Percentiles rank a stretch among this genome's conserved stretches.
phyloP scores from a whole-genome alignment of 2,113 vertebrate genomes.

The Ptilorrhoa leucosticta region DNA sequence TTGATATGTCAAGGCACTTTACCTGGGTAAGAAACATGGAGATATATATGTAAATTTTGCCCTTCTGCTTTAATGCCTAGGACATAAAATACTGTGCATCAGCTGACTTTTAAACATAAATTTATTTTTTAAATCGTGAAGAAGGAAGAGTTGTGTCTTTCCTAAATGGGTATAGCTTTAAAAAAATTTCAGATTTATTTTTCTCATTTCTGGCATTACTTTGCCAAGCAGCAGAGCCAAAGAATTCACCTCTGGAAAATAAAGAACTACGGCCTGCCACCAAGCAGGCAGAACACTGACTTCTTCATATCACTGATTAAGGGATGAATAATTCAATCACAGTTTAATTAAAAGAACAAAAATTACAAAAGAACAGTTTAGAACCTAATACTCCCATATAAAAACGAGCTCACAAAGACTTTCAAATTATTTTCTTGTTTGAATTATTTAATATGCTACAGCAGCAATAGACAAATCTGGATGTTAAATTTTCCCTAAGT shows the following conservation, averaged over 20 bases:
- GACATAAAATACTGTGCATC: not conserved
- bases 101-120: not conserved
- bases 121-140: not conserved
- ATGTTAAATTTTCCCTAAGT: not conserved
- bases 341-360: not conserved
- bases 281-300: not conserved
- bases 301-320: not conserved
- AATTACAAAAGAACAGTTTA: not conserved
- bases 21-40: not conserved
- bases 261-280: not conserved
- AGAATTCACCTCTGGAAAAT: not conserved
- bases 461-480: not conserved
- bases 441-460: not conserved
- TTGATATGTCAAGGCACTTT: not conserved
- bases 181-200: not conserved
- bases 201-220: not conserved
- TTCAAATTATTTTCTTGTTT: not conserved
- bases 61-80: not conserved
- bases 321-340: not conserved
- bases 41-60: not conserved
- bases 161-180: not conserved
- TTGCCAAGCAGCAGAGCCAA: not conserved
- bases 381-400: not conserved
- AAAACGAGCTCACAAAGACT: not conserved
- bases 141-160: not conserved